A percentile compares a stretch with the other conserved stretches of the same genome.
Evolutionary conservation across 2,113 vertebrate species (phyloP).

Genomic region (Aleadryas rufinucha): DNA sequence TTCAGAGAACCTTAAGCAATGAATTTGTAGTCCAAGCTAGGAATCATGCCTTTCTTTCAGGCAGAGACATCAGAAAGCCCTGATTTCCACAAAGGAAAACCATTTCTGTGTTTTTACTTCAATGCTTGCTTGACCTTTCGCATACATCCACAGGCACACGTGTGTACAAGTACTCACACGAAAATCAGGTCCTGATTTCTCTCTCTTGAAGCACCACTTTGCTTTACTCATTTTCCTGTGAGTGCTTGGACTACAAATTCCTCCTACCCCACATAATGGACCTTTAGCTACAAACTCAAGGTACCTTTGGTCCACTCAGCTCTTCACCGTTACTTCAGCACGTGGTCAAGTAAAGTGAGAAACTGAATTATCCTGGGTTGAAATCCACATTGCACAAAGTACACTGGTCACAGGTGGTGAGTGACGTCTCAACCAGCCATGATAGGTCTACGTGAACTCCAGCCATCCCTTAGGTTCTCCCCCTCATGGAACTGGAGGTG

Average conservation of each 20-base stretch:
- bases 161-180: not conserved
- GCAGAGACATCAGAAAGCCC: not conserved
- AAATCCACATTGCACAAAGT: not conserved
- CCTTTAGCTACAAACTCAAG: not conserved
- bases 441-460: not conserved
- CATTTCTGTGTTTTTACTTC: not conserved
- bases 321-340: not conserved
- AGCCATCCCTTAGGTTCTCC: not conserved
- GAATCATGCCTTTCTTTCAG: not conserved
- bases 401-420: not conserved
- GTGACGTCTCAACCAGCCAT: not conserved
- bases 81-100: not conserved
- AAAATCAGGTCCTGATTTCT: not conserved
- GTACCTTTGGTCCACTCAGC: not conserved
- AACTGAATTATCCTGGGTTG: not conserved
- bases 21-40: not conserved
- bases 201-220: not conserved
- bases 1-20: not conserved
- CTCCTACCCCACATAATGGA: not conserved
- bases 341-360: not conserved
- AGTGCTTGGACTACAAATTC: not conserved
- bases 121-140: not conserved
- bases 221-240: not conserved
- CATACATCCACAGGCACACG: not conserved
- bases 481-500: not conserved